Conservation (phyloP, 2,888 invertebrate species). For the Scaptomyza parva region DNA sequence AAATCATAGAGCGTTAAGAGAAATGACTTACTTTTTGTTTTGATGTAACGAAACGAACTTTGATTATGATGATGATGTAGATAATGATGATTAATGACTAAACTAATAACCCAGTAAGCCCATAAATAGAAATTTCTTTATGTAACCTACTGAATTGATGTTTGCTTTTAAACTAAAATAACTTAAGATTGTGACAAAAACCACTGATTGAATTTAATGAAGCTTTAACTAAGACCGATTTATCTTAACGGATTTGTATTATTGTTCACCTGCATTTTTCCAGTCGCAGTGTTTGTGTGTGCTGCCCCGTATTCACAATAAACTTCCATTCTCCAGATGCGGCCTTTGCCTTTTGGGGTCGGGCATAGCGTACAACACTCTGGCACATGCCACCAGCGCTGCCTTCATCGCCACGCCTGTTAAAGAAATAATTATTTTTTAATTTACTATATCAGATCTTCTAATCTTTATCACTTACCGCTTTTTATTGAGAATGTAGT, state of each 20-base stretch:
- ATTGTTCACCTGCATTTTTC: conserved; percentile 90
- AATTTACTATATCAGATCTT: neutral
- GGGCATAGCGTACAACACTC: conserved; percentile 91
- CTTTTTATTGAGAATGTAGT: conserved; percentile 77
- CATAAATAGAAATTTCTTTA: conserved; percentile 16
- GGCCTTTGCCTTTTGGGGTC: conserved; percentile 92
- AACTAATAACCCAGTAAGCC: neutral
- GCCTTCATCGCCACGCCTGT: conserved; percentile 88
- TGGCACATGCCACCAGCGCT: conserved; percentile 91
- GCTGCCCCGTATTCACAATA: conserved; percentile 93
- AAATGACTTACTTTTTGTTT: neutral
- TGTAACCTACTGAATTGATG: neutral
- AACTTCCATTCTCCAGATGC: conserved; percentile 94
- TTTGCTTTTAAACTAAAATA: too few relatives aligned
- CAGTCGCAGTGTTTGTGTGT: conserved; percentile 92
- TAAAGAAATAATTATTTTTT: conserved; percentile 1
- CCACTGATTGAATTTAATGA: too few relatives aligned
- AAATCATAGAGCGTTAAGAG: neutral
- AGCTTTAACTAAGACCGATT: neutral
- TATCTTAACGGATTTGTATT: too few relatives aligned
- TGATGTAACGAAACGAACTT: neutral
- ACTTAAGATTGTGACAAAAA: too few relatives aligned
- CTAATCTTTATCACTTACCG: conserved; percentile 65
- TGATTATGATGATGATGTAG: neutral
- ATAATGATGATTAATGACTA: neutral